phyloP scores from a whole-genome alignment of 2,113 vertebrate species.

The Clarias macrocephalus region DNA sequence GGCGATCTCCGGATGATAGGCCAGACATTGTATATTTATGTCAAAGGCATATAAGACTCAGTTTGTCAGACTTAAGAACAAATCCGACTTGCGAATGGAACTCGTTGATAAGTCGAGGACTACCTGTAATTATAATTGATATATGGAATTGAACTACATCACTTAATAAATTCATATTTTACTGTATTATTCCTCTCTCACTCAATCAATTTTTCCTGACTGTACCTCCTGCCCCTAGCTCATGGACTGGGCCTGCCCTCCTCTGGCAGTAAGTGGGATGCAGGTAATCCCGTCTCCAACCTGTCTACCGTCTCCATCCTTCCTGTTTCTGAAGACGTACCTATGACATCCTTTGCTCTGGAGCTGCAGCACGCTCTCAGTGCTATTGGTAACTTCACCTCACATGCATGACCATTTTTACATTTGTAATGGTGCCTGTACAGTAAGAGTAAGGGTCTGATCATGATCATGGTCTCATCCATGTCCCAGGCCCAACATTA shows the following conservation, averaged over 20 bases:
- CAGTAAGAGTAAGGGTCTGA: too few species aligned
- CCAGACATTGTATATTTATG: too few species aligned
- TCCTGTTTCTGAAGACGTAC: conserved; percentile 90
- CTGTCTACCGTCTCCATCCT: conserved; percentile 88
- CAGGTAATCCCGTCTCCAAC: conserved; percentile 83
- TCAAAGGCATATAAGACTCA: too few species aligned
- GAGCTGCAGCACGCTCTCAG: conserved; percentile 89
- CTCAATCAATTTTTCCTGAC: neutral
- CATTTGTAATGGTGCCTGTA: too few species aligned
- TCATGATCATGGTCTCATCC: neutral
- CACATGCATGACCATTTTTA: neutral
- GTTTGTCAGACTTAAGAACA: too few species aligned
- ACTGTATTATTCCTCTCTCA: neutral
- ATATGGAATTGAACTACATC: neutral
- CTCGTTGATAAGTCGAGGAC: too few species aligned
- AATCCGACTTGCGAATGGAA: too few species aligned
- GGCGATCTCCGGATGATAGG: too few species aligned
- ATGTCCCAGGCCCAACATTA: conserved; percentile 78
- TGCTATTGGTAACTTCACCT: conserved; percentile 77
- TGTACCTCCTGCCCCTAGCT: conserved; percentile 64
- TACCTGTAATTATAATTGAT: too few species aligned
- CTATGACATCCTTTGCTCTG: conserved; percentile 86
- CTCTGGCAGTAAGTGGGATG: conserved; percentile 83
- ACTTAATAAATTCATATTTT: neutral
- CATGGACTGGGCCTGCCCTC: conserved; percentile 76